Conservation (phyloP, 1,140 invertebrate genomes). For the Archivesica marissinica region DNA sequence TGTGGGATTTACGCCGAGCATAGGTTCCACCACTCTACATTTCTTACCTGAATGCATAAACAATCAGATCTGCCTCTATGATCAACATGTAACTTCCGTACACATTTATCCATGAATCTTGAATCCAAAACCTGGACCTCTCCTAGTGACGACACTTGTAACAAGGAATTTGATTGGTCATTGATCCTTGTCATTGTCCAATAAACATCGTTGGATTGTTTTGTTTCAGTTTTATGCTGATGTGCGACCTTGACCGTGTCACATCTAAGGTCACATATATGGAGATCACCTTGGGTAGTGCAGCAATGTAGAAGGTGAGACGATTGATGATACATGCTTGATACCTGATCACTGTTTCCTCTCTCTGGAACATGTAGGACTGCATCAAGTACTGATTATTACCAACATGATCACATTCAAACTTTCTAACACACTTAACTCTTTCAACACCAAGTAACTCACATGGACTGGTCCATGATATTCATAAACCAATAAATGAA, state of each 20-base stretch:
- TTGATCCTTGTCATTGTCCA: conserved; percentile 27
- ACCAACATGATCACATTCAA: too few species aligned
- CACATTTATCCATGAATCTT: neutral
- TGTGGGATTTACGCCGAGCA: too few species aligned
- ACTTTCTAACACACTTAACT: too few species aligned
- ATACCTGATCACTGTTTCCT: neutral
- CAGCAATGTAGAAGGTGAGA: neutral
- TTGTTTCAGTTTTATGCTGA: neutral
- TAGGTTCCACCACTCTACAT: too few species aligned
- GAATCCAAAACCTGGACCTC: neutral
- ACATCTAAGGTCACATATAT: conserved; percentile 13
- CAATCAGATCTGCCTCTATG: neutral
- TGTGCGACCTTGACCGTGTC: neutral
- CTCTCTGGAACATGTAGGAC: neutral
- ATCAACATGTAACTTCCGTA: neutral
- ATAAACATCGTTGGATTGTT: neutral
- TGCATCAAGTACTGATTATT: too few species aligned
- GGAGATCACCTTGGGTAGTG: conserved; percentile 31
- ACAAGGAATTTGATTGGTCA: conserved; percentile 37
- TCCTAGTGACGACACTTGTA: neutral
- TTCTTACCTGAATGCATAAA: conserved; percentile 9
- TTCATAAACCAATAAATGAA: too few species aligned
- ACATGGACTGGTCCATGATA: too few species aligned
- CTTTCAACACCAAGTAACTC: too few species aligned
- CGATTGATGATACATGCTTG: neutral